Conservation (phyloP, 2,113 vertebrate genomes). For the Phrynosoma blainvillii region DNA sequence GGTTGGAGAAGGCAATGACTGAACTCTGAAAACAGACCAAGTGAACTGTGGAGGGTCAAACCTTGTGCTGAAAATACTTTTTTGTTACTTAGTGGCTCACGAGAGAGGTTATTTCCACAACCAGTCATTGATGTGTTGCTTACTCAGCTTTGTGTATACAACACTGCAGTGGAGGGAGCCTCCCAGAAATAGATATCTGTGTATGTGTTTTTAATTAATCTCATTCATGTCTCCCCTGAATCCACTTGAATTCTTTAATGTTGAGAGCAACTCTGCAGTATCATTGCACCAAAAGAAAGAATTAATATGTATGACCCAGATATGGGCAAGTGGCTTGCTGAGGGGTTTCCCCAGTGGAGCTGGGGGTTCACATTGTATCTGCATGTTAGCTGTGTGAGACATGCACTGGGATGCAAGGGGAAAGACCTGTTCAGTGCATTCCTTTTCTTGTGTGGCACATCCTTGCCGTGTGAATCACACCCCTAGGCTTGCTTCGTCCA, state of each 20-base stretch:
- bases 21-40: background rate
- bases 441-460: background rate
- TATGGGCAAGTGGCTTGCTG: conserved; percentile 23
- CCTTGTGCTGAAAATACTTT: background rate
- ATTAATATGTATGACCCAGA: conserved; percentile 39
- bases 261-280: conserved; percentile 10
- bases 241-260: background rate
- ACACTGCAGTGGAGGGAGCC: background rate
- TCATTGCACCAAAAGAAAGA: background rate
- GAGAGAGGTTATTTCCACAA: background rate
- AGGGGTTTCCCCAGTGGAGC: conserved; percentile 9
- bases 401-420: background rate
- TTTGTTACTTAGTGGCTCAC: background rate
- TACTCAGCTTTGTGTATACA: background rate
- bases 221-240: background rate
- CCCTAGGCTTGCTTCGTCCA: background rate
- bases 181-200: too few relatives aligned
- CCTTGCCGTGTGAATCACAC: background rate
- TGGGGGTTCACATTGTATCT: background rate
- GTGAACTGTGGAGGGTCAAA: background rate
- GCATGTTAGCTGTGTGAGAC: background rate
- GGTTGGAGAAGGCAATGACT: background rate
- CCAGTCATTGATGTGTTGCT: background rate
- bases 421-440: background rate
- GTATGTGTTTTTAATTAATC: background rate